phyloP scores from a whole-genome alignment of 2,797 vertebrate genomes.

The Nasua narica region DNA sequence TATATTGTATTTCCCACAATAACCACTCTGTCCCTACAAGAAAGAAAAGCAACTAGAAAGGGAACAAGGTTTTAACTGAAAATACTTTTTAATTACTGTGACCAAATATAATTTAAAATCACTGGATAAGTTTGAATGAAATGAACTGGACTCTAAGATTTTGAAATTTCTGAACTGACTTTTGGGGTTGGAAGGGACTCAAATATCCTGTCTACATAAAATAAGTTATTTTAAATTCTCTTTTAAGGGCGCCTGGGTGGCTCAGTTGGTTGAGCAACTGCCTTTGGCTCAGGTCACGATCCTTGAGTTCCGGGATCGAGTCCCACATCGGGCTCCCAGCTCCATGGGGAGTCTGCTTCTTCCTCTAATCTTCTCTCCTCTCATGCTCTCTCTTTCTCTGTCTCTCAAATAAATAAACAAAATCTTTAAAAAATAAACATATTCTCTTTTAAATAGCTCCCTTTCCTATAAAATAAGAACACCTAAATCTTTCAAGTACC shows the following conservation, averaged over 20 bases:
- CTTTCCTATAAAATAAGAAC: background rate
- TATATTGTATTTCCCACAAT: background rate
- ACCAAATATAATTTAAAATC: conserved; percentile 23
- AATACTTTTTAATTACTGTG: background rate
- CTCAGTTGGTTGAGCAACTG: too few relatives aligned
- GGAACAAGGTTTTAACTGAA: conserved; percentile 20
- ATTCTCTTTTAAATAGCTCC: background rate
- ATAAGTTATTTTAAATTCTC: background rate
- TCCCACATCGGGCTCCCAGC: too few relatives aligned
- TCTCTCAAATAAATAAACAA: too few relatives aligned
- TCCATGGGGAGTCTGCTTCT: too few relatives aligned
- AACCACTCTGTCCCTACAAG: background rate
- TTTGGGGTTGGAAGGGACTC: background rate
- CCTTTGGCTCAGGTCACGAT: too few relatives aligned
- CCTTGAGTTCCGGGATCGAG: too few relatives aligned
- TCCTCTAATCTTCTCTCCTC: too few relatives aligned
- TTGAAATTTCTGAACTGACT: background rate
- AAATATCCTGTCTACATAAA: background rate
- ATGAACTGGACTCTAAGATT: background rate
- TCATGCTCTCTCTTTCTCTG: too few relatives aligned
- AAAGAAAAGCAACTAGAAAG: background rate
- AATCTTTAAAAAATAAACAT: too few relatives aligned
- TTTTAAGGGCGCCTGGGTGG: too few relatives aligned
- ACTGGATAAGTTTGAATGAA: background rate
- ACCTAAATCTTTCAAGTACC: background rate